Conservation (phyloP, 2,797 vertebrate genomes). For the Champsocephalus esox region DNA sequence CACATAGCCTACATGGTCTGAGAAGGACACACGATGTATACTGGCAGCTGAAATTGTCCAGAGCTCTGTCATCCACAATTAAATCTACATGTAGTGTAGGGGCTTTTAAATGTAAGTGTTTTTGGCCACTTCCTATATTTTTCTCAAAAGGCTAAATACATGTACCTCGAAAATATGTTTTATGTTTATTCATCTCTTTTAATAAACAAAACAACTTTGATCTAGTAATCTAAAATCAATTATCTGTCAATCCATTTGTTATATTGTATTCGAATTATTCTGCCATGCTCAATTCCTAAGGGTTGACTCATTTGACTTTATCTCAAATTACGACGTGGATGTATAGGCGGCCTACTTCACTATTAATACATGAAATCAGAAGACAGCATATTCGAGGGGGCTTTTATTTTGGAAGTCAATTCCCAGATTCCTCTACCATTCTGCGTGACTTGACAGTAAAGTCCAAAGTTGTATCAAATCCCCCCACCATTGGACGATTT, state of each 20-base stretch:
- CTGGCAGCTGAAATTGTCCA: background rate
- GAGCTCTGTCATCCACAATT: background rate
- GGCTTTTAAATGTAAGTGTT: background rate
- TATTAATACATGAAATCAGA: background rate
- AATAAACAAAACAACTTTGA: background rate
- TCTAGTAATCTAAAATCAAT: background rate
- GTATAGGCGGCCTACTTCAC: background rate
- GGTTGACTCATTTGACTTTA: background rate
- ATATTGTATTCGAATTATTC: background rate
- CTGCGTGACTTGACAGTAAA: background rate
- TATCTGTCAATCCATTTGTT: too few relatives aligned
- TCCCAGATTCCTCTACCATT: accelerated
- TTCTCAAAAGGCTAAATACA: background rate
- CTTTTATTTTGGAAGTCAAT: slow-evolving; percentile 16
- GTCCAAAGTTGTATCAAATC: accelerated
- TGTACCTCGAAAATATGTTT: background rate
- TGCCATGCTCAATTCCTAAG: too few relatives aligned
- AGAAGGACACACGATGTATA: too few relatives aligned
- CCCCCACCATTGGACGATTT: background rate
- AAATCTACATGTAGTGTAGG: too few relatives aligned
- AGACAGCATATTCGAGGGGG: accelerated
- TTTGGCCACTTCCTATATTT: background rate
- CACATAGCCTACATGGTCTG: background rate
- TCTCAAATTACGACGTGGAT: background rate
- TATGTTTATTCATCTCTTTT: background rate